phyloP scores from a whole-genome alignment of 2,113 vertebrate species.

The Nothocercus nigrocapillus region DNA sequence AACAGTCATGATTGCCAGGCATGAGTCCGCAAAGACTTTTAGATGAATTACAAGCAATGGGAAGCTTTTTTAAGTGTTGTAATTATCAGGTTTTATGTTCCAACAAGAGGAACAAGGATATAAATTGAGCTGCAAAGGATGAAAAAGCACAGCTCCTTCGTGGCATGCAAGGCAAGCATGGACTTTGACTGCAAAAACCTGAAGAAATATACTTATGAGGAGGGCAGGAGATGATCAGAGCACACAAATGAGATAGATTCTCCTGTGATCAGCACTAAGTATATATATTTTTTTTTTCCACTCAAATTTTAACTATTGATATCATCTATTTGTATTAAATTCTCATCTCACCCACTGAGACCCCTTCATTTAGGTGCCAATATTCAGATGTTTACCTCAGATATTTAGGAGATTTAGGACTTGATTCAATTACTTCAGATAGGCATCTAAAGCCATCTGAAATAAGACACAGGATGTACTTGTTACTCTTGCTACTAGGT shows the following conservation, averaged over 20 bases:
- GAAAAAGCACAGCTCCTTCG: neutral
- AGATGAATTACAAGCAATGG: neutral
- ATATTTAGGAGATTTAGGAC: neutral
- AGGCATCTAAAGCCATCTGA: neutral
- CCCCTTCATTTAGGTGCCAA: neutral
- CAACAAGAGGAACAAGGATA: neutral
- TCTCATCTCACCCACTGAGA: neutral
- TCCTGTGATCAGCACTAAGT: accelerated
- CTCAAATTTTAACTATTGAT: neutral
- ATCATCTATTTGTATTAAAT: neutral
- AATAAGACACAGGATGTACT: neutral
- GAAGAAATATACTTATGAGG: neutral
- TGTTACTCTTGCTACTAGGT: neutral
- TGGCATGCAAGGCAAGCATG: neutral
- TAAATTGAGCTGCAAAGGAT: neutral
- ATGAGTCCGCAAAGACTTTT: neutral
- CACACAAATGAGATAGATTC: neutral
- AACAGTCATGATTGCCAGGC: neutral
- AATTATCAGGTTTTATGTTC: neutral
- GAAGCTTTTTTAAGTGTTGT: neutral
- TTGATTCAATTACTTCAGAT: neutral
- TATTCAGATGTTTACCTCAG: neutral
- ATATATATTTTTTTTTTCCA: too few relatives aligned
- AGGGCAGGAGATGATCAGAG: neutral
- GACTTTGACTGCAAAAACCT: neutral